Evolutionary conservation across 1,140 invertebrate genomes (phyloP).

Genomic region (Conus ventricosus): DNA sequence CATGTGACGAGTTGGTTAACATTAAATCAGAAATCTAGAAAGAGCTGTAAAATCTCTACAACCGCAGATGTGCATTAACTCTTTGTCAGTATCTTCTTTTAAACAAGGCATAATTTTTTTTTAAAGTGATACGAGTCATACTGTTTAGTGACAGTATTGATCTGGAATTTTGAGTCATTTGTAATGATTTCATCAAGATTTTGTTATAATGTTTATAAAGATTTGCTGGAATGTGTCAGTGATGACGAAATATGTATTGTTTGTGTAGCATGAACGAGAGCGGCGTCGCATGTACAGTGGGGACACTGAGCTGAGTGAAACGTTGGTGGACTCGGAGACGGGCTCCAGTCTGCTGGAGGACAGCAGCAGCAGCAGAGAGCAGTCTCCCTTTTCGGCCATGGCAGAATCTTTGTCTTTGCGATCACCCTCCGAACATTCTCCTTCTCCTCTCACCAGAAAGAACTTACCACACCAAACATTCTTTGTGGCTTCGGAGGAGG

Average conservation of each 20-base stretch:
- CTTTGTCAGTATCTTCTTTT: no score
- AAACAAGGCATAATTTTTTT: no score
- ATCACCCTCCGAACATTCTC: constrained; percentile 17
- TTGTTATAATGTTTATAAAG: no score
- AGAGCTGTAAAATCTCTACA: no score
- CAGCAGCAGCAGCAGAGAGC: constrained; percentile 57
- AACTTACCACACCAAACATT: neutral
- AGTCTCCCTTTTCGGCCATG: constrained; percentile 47
- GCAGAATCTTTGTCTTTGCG: constrained; percentile 27
- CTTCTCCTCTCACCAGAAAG: constrained; percentile 33
- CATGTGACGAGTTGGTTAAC: no score
- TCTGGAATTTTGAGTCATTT: no score
- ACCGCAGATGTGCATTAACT: no score
- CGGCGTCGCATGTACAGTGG: constrained; percentile 31
- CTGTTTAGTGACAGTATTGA: no score
- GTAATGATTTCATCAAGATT: no score
- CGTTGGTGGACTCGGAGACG: constrained; percentile 48
- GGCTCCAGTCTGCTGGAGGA: constrained; percentile 52
- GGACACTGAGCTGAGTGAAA: constrained; percentile 44
- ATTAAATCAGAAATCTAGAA: no score
- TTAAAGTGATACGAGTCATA: no score
- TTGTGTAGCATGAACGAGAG: neutral
- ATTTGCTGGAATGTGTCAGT: no score
- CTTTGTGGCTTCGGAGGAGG: constrained; percentile 33
- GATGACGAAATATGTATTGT: neutral